Conservation (phyloP, 1,140 invertebrate species). For the Euwallacea similis region DNA sequence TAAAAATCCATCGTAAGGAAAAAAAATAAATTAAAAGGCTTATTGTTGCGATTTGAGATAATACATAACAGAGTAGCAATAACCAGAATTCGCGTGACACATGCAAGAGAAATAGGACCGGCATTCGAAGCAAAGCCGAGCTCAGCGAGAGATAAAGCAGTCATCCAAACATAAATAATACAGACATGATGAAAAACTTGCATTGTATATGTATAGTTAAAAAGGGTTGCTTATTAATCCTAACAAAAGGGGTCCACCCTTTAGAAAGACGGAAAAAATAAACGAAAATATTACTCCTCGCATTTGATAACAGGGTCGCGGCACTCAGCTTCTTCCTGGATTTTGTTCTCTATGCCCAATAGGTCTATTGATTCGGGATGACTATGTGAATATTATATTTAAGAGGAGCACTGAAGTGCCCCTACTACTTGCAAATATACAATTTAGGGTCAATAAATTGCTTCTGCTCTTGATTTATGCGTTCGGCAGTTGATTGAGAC, state of each 20-base stretch:
- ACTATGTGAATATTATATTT: conserved; percentile 38
- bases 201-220: conserved; percentile 47
- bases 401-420: conserved; percentile 3
- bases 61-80: conserved; percentile 30
- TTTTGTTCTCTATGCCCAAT: conserved; percentile 42
- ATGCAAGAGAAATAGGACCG: conserved; percentile 41
- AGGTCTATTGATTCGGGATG: conserved; percentile 38
- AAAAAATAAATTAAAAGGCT: conserved; percentile 23
- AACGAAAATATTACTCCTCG: conserved; percentile 44
- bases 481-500: no score
- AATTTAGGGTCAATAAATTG: no score
- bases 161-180: conserved; percentile 49
- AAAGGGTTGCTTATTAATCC: conserved; percentile 48
- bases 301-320: conserved; percentile 43
- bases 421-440: conserved; percentile 10
- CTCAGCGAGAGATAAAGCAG: conserved; percentile 45
- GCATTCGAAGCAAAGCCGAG: conserved; percentile 30
- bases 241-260: conserved; percentile 44
- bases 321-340: conserved; percentile 43
- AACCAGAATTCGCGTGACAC: conserved; percentile 42
- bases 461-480: no score
- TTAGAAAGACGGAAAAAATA: conserved; percentile 40
- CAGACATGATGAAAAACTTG: conserved; percentile 49
- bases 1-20: conserved; percentile 18
- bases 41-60: conserved; percentile 29